phyloP scores from a whole-genome alignment of 2,888 invertebrate genomes.

The Trissoscelio sp. region DNA sequence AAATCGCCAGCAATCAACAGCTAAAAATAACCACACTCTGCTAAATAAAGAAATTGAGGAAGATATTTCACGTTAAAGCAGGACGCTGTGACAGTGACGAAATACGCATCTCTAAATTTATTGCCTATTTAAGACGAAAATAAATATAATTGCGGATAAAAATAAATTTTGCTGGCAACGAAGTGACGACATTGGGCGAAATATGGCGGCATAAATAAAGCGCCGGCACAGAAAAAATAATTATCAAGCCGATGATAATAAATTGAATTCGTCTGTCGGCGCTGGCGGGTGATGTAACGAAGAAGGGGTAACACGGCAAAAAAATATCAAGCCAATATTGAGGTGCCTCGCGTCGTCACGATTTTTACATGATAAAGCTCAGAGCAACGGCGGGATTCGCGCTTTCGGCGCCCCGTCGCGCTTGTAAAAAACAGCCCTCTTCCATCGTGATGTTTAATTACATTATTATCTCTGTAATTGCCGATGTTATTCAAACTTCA shows the following conservation, averaged over 20 bases:
- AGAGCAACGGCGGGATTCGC: slow-evolving; percentile 1
- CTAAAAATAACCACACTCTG: slow-evolving; percentile 19
- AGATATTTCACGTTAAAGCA: slow-evolving; percentile 11
- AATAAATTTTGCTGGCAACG: slow-evolving; percentile 41
- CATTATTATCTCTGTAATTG: slow-evolving; percentile 45
- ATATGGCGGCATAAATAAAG: slow-evolving; percentile 45
- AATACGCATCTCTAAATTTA: slow-evolving; percentile 43
- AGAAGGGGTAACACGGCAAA: slow-evolving; percentile 6
- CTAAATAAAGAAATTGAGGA: slow-evolving; percentile 31
- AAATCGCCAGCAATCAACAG: neutral
- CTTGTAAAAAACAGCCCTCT: slow-evolving; percentile 18
- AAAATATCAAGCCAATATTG: slow-evolving; percentile 19
- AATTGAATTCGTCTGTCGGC: slow-evolving; percentile 57
- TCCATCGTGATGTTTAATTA: slow-evolving; percentile 45
- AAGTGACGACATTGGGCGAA: slow-evolving; percentile 48
- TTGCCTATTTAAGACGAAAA: slow-evolving; percentile 40
- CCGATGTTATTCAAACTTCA: slow-evolving; percentile 24
- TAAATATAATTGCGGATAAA: slow-evolving; percentile 43
- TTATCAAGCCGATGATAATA: slow-evolving; percentile 48
- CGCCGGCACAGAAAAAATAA: slow-evolving; percentile 34
- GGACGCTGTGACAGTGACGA: slow-evolving; percentile 21
- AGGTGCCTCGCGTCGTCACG: slow-evolving; percentile 16
- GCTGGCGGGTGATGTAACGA: slow-evolving; percentile 29
- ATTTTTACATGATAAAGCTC: slow-evolving; percentile 34
- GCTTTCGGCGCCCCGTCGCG: slow-evolving; percentile 37